Conservation (phyloP, 1,140 invertebrate genomes). For the Drosophila obscura region DNA sequence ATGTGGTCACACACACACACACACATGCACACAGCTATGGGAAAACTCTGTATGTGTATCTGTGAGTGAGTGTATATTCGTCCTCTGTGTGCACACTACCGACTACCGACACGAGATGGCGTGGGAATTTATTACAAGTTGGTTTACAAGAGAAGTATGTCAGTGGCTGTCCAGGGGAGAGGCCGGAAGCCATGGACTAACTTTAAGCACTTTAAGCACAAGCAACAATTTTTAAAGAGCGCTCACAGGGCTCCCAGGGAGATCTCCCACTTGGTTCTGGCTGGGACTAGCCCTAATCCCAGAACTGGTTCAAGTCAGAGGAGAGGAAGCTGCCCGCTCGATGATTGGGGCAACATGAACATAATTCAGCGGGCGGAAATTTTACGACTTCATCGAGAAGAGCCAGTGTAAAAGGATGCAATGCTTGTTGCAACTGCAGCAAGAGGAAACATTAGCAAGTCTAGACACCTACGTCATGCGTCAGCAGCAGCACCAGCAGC, state of each 20-base stretch:
- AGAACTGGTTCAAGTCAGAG: slow-evolving; percentile 25
- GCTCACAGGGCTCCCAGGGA: slow-evolving; percentile 28
- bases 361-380: slow-evolving; percentile 72
- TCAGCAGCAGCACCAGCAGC: slow-evolving; percentile 39
- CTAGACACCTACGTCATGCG: slow-evolving; percentile 84
- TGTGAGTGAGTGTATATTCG: not conserved
- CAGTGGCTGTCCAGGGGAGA: slow-evolving; percentile 50
- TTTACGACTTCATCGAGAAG: slow-evolving; percentile 70
- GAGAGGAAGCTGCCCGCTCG: slow-evolving; percentile 17
- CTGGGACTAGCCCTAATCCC: not conserved
- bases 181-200: not conserved
- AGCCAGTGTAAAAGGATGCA: slow-evolving; percentile 12
- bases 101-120: slow-evolving; percentile 52
- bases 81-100: slow-evolving; percentile 21
- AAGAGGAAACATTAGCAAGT: slow-evolving; percentile 83
- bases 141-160: slow-evolving; percentile 76
- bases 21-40: slow-evolving; percentile 8
- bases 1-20: slow-evolving; percentile 16
- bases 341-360: slow-evolving; percentile 63
- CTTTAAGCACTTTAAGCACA: slow-evolving; percentile 36
- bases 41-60: no score
- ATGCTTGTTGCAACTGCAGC: slow-evolving; percentile 10
- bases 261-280: not conserved
- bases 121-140: slow-evolving; percentile 82
- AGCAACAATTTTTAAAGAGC: slow-evolving; percentile 25